Conservation (phyloP, 2,797 vertebrate genomes). For the Manis javanica region DNA sequence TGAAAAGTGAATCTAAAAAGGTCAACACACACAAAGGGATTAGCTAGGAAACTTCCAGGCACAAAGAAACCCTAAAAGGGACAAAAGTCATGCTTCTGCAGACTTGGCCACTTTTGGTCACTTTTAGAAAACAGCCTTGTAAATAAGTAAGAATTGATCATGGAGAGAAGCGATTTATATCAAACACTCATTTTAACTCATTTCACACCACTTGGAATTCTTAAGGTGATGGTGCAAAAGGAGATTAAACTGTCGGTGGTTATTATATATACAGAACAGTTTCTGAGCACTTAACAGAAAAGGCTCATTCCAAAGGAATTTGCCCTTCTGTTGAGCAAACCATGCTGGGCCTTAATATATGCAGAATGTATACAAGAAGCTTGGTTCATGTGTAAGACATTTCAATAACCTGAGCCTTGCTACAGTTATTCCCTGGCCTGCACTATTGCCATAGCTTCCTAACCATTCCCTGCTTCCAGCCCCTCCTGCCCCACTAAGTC, state of each 20-base stretch:
- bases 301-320: not conserved
- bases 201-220: not conserved
- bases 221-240: not conserved
- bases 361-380: not conserved
- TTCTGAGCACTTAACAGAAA: not conserved
- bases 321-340: conserved; percentile 1
- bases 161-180: not conserved
- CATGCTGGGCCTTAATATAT: not conserved
- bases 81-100: not conserved
- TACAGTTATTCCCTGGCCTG: not conserved
- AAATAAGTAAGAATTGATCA: not conserved
- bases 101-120: not conserved
- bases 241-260: not conserved
- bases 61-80: conserved; percentile 25
- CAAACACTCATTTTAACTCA: not conserved
- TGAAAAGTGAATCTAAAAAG: not conserved
- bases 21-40: not conserved
- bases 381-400: fast-evolving
- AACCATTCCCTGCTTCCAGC: not conserved
- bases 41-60: not conserved
- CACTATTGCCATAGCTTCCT: not conserved
- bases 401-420: not conserved
- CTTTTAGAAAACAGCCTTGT: not conserved
- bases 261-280: not conserved
- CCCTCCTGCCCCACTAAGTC: not conserved